These are phyloP conservation scores for Tenodera sinensis DNA, from an alignment of 2,888 invertebrate genomes.

Conservation along the genomic window DNA sequence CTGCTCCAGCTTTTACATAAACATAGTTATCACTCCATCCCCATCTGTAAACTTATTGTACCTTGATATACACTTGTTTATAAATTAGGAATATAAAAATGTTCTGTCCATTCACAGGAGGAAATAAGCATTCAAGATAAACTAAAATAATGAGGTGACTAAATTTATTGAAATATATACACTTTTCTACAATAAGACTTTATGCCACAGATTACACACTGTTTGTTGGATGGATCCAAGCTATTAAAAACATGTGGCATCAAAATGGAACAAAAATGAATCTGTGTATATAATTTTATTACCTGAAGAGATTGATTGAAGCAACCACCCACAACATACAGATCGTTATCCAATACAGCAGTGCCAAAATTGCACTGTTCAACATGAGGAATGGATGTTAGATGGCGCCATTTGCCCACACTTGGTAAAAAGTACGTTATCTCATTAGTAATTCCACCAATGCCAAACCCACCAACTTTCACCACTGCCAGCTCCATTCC, in stretches of 20 bases:
- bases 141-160: too few species aligned
- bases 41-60: too few species aligned
- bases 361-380: conserved; percentile 72
- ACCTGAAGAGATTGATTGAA: conserved; percentile 62
- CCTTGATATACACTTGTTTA: too few species aligned
- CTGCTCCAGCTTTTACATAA: too few species aligned
- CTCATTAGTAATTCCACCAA: conserved; percentile 63
- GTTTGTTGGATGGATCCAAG: too few species aligned
- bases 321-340: conserved; percentile 68
- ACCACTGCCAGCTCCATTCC: conserved; percentile 67
- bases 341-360: conserved; percentile 62
- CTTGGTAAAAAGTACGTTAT: conserved; percentile 61
- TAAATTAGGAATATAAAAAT: too few species aligned
- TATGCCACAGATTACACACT: background rate
- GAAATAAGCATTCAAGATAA: too few species aligned
- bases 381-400: conserved; percentile 68
- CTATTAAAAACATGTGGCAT: too few species aligned
- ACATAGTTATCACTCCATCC: too few species aligned
- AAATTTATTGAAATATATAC: background rate
- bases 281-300: conserved; percentile 36
- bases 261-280: background rate
- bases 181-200: background rate
- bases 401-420: conserved; percentile 56
- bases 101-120: too few species aligned
- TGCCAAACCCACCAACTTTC: conserved; percentile 66